phyloP scores from a whole-genome alignment of 2,888 invertebrate genomes.

The Calameuta filiformis region DNA sequence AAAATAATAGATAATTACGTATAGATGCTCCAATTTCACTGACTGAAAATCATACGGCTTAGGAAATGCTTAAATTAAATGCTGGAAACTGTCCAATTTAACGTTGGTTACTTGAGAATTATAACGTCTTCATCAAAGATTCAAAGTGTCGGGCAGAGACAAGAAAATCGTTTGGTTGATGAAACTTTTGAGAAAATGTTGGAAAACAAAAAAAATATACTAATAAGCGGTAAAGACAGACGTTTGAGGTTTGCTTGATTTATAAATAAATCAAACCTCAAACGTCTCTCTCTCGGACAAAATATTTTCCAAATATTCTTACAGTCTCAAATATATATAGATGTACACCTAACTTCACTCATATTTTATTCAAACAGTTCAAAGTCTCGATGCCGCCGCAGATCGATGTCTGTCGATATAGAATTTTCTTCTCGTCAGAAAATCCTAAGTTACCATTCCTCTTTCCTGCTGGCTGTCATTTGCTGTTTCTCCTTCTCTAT shows the following conservation, averaged over 20 bases:
- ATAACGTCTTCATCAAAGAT: not conserved
- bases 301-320: not conserved
- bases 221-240: not conserved
- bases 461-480: not conserved
- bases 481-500: not conserved
- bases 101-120: not conserved
- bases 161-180: not conserved
- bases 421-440: not conserved
- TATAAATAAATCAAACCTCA: not conserved
- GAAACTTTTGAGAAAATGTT: not conserved
- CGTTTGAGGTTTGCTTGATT: not conserved
- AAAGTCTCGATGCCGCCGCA: not conserved
- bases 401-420: not conserved
- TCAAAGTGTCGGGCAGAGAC: not conserved
- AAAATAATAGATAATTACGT: not conserved
- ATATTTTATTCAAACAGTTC: not conserved
- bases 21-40: not conserved
- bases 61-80: not conserved
- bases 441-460: not conserved
- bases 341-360: not conserved
- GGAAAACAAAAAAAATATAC: not conserved
- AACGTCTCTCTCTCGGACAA: not conserved
- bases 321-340: not conserved
- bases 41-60: not conserved
- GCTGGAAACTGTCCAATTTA: not conserved